Conservation (phyloP, 2,113 vertebrate genomes). For the Phrynosoma blainvillii region DNA sequence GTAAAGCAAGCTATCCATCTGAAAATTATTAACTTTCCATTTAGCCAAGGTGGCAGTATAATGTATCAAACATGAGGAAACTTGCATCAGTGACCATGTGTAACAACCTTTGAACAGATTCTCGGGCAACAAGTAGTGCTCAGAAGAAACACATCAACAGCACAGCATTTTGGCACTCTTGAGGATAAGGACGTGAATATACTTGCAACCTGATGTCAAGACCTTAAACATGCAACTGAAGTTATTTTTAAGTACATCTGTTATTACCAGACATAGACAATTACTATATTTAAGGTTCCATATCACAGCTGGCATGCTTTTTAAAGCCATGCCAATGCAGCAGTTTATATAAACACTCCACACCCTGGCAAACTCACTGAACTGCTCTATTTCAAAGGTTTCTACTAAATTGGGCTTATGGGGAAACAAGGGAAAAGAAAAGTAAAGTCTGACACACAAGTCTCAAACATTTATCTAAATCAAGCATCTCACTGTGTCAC, state of each 20-base stretch:
- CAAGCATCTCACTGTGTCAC: rapidly evolving
- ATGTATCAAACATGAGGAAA: neutral
- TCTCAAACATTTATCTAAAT: rapidly evolving
- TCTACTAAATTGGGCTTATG: neutral
- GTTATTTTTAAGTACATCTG: constrained; percentile 74
- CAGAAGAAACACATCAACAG: neutral
- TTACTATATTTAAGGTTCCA: constrained; percentile 67
- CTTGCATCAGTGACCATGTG: neutral
- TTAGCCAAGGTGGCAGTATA: neutral
- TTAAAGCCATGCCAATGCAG: constrained; percentile 2
- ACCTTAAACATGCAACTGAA: constrained; percentile 48
- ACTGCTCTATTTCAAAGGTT: neutral
- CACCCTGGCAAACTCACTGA: rapidly evolving
- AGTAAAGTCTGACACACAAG: neutral
- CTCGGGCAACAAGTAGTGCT: neutral
- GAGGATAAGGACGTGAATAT: constrained; percentile 43
- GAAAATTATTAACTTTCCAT: neutral
- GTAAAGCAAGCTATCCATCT: neutral
- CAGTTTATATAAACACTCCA: neutral
- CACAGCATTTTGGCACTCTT: constrained; percentile 19
- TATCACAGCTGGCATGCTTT: neutral
- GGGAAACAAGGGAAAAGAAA: constrained; percentile 10
- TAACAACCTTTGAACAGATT: neutral
- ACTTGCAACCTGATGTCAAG: constrained; percentile 40
- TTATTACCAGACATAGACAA: constrained; percentile 63